Evolutionary conservation across 1,140 invertebrate genomes (phyloP), one percentile per base, ranked within the genome.

Genomic region (Diuraphis noxia): DNA sequence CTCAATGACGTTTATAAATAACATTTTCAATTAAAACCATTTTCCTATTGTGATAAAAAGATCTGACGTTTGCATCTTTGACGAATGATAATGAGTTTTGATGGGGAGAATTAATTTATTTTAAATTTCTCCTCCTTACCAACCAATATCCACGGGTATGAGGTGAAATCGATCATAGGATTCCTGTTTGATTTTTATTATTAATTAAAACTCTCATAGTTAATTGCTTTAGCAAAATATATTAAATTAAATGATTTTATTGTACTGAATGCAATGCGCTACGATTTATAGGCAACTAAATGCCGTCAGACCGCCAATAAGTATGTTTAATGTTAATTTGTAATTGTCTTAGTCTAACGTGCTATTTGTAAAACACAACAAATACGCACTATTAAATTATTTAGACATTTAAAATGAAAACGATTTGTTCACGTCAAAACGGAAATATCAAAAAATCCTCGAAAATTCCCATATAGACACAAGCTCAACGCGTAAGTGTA

Each of bases 1-100:
- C 79, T 81, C 40, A 36, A 81, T 81, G 79, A 38, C 79, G 38
- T 81, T 79, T 79, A 79, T 36, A 79, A 79, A 79, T 79, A 79
- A 79, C 21, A 36, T 79, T 79, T 36, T 79, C 72, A 79, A 79
- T 79, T 79, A 79, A 79, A 17, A 43, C 82, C 10, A 7, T 43
- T 84, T 84, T 84, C 41, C 82, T 41, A 43, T 41, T n/a, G 82
- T 43, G 13, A 84, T n/a, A 7, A 84, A n/a, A 84, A 38, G 25
- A 10, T 17, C 25, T 21, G 34, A 34, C 8, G 72, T 79, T 21
- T 36, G 72, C n/a, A 79, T 36, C 72, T 79, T 36, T 79, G 34
- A 23, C 72, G 72, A 8, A n/a, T 9, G 72, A 36, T 36, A 79
- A 79, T 79, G n/a, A 72, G 56, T 72, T 36, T 79, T 34, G 72